Evolutionary conservation across 2,888 invertebrate species (phyloP).

Genomic region (Pasiphila rectangulata): DNA sequence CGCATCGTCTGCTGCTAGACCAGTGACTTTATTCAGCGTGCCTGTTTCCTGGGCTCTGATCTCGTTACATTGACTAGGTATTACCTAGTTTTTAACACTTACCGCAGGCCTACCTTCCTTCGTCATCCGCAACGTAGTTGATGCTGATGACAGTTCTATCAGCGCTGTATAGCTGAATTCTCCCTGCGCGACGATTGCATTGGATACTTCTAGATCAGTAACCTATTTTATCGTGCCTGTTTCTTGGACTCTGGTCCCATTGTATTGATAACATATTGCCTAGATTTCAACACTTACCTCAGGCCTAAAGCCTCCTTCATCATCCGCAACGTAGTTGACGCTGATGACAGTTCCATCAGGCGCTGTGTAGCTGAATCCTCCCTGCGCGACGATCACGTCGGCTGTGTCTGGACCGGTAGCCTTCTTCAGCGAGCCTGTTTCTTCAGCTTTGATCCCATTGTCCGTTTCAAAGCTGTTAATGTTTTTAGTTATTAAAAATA

Average conservation of each 20-base stretch:
- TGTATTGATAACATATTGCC: too few species aligned
- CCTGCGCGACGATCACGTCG: constrained; percentile 85
- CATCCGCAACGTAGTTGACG: constrained; percentile 86
- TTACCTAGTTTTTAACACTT: too few species aligned
- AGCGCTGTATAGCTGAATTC: constrained; percentile 85
- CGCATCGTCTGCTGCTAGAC: too few species aligned
- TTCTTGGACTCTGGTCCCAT: neutral
- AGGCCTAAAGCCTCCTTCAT: constrained; percentile 83
- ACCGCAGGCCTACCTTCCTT: constrained; percentile 81
- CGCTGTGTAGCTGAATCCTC: constrained; percentile 85
- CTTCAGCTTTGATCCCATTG: constrained; percentile 90
- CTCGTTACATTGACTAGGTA: too few species aligned
- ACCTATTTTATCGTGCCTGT: too few species aligned
- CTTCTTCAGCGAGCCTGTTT: constrained; percentile 88
- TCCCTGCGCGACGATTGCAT: too few species aligned
- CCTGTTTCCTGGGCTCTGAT: neutral
- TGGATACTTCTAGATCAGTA: too few species aligned
- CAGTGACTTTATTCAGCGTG: too few species aligned
- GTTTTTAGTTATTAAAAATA: too few species aligned
- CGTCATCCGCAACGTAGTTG: constrained; percentile 86
- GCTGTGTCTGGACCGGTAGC: constrained; percentile 84
- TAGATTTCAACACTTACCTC: constrained; percentile 61
- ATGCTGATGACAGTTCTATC: constrained; percentile 86
- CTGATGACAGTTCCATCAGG: constrained; percentile 86
- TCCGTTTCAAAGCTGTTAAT: constrained; percentile 89